Evolutionary conservation across 2,797 vertebrate species (phyloP).

Genomic region (Tympanoctomys barrerae): DNA sequence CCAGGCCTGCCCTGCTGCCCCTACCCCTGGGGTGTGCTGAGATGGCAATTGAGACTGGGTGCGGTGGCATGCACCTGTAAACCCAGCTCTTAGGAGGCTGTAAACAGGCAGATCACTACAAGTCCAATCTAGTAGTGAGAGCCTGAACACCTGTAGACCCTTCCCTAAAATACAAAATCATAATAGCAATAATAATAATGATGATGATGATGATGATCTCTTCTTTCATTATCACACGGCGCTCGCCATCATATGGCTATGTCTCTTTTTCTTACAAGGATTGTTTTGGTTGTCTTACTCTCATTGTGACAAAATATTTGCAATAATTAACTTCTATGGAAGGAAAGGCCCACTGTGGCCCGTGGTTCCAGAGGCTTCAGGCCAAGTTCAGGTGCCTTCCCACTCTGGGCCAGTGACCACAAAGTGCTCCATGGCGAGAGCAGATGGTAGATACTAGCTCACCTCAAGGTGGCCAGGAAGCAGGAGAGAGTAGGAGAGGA

Average conservation of each 20-base stretch:
- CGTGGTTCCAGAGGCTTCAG: not conserved
- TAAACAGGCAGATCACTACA: no score
- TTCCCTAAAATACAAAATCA: no score
- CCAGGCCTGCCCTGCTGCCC: no score
- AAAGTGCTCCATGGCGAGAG: not conserved
- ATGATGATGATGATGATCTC: not conserved
- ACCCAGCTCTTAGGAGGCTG: no score
- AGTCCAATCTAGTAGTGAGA: no score
- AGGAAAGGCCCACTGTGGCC: not conserved
- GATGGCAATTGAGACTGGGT: no score
- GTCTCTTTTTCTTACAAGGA: not conserved
- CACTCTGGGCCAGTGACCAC: not conserved
- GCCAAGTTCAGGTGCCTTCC: not conserved
- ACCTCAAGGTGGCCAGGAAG: not conserved
- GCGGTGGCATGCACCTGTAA: no score
- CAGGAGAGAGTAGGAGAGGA: not conserved
- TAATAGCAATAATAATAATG: no score
- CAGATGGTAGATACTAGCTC: not conserved
- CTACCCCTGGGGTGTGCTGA: no score
- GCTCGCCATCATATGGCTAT: not conserved
- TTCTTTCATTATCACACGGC: not conserved
- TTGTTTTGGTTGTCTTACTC: not conserved
- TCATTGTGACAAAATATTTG: not conserved
- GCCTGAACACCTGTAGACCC: no score
- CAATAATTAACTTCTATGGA: not conserved